These are phyloP conservation scores for Malurus melanocephalus DNA, from an alignment of 2,113 vertebrate species.

Conservation along the genomic window DNA sequence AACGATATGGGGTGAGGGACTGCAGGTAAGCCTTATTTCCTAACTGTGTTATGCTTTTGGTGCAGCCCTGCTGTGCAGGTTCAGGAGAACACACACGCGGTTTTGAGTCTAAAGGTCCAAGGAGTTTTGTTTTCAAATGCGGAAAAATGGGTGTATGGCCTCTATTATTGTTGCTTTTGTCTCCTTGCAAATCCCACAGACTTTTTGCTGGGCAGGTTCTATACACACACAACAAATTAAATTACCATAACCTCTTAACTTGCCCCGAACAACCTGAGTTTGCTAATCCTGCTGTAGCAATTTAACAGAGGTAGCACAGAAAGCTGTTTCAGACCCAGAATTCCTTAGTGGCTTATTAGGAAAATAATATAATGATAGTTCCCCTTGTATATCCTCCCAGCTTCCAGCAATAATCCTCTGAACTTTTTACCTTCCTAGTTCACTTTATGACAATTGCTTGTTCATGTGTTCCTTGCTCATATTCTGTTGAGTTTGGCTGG, in stretches of 20 bases:
- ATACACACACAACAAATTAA: neutral
- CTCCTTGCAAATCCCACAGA: neutral
- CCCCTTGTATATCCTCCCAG: neutral
- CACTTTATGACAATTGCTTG: neutral
- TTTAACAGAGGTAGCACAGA: neutral
- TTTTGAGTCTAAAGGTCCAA: neutral
- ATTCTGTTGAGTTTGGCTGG: conserved; percentile 3
- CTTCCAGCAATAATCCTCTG: conserved; percentile 46
- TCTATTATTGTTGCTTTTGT: neutral
- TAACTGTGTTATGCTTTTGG: neutral
- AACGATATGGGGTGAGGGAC: conserved; percentile 24
- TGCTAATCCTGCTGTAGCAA: neutral
- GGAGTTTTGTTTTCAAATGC: neutral
- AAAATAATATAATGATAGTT: conserved; percentile 9
- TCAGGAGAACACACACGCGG: neutral
- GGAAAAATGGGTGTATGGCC: neutral
- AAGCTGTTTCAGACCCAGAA: neutral
- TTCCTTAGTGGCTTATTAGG: neutral
- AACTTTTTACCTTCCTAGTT: conserved; percentile 56
- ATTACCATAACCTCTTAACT: neutral
- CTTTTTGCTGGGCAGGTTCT: neutral
- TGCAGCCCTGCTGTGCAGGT: neutral
- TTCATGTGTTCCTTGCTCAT: conserved; percentile 8
- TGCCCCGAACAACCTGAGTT: neutral
- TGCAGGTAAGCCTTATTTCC: conserved; percentile 75